Percentiles rank a stretch among this genome's conserved stretches.
phyloP scores from a whole-genome alignment of 2,888 invertebrate genomes.

The Laspeyria flexula region DNA sequence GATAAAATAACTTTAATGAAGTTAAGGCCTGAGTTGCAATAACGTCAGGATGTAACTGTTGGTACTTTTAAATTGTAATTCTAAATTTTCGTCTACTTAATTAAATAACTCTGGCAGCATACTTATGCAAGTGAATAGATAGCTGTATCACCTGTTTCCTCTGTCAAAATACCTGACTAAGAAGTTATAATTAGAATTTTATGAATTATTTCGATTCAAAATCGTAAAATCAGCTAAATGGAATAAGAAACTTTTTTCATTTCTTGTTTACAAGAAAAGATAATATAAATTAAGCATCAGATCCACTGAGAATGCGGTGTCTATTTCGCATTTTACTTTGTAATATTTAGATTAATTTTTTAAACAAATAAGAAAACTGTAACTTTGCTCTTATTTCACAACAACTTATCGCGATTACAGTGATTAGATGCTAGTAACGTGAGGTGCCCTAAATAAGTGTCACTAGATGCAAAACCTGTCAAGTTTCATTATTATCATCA shows the following conservation, averaged over 20 bases:
- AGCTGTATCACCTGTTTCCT: not conserved
- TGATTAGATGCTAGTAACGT: too few relatives aligned
- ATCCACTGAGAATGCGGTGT: conserved; percentile 22
- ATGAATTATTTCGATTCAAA: conserved; percentile 26
- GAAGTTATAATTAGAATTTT: conserved; percentile 33
- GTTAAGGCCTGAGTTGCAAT: conserved; percentile 56
- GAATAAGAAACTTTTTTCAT: conserved; percentile 46
- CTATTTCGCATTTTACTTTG: conserved; percentile 18
- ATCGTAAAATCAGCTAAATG: conserved; percentile 19
- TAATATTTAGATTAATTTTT: not conserved
- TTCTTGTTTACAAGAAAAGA: conserved; percentile 31
- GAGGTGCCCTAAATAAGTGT: too few relatives aligned
- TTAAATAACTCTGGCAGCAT: conserved; percentile 15
- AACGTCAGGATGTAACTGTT: conserved; percentile 42
- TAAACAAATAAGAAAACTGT: not conserved
- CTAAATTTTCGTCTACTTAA: conserved; percentile 46
- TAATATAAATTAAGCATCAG: conserved; percentile 22
- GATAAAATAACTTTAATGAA: conserved; percentile 65
- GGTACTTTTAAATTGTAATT: conserved; percentile 48
- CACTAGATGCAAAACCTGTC: too few relatives aligned
- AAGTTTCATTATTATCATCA: too few relatives aligned
- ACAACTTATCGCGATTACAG: too few relatives aligned
- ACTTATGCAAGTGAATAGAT: not conserved
- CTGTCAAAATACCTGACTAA: conserved; percentile 10
- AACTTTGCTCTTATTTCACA: not conserved